phyloP scores from a whole-genome alignment of 2,113 vertebrate genomes.

The Microtus pennsylvanicus region DNA sequence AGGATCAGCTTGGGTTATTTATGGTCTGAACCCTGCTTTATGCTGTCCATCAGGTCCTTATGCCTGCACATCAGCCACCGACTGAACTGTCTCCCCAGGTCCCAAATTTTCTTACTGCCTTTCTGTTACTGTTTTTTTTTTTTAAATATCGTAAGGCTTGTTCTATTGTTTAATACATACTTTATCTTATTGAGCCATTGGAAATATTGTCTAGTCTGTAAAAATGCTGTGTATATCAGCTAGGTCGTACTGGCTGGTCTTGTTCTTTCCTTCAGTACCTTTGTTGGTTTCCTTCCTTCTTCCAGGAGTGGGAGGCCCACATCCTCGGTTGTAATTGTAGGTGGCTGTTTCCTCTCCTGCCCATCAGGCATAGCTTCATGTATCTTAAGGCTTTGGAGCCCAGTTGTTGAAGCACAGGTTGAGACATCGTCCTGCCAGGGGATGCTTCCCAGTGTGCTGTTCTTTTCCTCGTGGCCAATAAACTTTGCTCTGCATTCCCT shows the following conservation, averaged over 20 bases:
- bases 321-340: background rate
- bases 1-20: background rate
- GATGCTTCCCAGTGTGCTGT: background rate
- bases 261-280: background rate
- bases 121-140: background rate
- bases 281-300: background rate
- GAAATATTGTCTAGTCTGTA: background rate
- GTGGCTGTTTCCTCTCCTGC: background rate
- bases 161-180: background rate
- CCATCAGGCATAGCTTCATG: background rate
- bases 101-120: background rate
- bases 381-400: background rate
- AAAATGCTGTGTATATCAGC: background rate
- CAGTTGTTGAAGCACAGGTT: background rate
- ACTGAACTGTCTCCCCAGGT: background rate
- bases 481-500: background rate
- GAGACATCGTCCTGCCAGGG: background rate
- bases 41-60: background rate
- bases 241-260: background rate
- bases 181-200: background rate
- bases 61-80: background rate
- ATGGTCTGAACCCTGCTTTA: background rate
- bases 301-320: background rate
- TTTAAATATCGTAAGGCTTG: background rate
- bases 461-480: background rate